A percentile compares a stretch with the other conserved stretches of the same genome.
Evolutionary conservation across 2,113 vertebrate genomes (phyloP).

Genomic region (Colaptes auratus): DNA sequence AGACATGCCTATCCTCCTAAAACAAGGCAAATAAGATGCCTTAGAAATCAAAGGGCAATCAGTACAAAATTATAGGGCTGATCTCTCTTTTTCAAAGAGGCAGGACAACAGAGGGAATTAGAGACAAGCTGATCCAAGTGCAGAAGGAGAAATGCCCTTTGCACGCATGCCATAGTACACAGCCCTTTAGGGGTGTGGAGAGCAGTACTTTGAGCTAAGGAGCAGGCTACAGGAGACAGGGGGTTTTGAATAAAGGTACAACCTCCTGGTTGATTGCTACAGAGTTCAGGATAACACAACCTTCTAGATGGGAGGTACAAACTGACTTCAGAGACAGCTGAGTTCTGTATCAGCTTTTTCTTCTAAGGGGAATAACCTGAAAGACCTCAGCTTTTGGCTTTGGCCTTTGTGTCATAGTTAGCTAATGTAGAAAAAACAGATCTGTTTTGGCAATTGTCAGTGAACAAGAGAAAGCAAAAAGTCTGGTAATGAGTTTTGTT

Average conservation of each 20-base stretch:
- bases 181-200: not conserved
- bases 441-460: not conserved
- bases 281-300: not conserved
- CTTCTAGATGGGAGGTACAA: not conserved
- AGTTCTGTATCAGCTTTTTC: not conserved
- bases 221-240: not conserved
- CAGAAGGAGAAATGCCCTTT: not conserved
- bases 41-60: not conserved
- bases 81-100: not conserved
- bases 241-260: not conserved
- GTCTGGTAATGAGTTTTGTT: not conserved
- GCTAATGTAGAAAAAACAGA: not conserved
- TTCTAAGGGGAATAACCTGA: not conserved
- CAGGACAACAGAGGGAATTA: not conserved
- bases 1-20: not conserved
- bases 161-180: fast-evolving
- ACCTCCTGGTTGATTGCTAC: not conserved
- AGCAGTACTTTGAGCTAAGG: not conserved
- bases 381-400: not conserved
- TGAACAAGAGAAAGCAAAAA: not conserved
- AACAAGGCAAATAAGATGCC: not conserved
- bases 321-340: not conserved
- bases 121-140: not conserved
- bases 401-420: not conserved
- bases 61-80: not conserved